A percentile compares a stretch with the other conserved stretches of the same genome.
phyloP scores from a whole-genome alignment of 1,140 invertebrate genomes.

The Dendroctonus valens region DNA sequence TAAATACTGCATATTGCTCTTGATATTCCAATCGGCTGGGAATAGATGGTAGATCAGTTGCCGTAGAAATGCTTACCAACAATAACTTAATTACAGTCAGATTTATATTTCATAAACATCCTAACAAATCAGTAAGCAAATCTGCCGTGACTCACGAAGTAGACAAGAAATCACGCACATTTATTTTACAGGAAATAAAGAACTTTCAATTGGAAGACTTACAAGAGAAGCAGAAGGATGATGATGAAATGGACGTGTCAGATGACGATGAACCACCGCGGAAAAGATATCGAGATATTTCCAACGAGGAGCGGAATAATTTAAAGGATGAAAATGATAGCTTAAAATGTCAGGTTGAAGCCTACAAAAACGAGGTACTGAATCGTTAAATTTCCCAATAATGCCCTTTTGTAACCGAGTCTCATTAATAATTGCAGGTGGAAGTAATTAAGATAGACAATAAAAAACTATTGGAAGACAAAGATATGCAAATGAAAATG shows the following conservation, averaged over 20 bases:
- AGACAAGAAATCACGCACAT: background rate
- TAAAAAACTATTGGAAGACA: constrained; percentile 64
- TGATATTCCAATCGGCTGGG: background rate
- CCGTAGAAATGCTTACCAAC: constrained; percentile 1
- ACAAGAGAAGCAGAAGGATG: constrained; percentile 58
- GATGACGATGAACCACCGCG: constrained; percentile 64
- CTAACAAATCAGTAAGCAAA: no score
- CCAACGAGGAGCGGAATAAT: constrained; percentile 51
- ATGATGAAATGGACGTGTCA: constrained; percentile 81
- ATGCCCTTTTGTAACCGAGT: background rate
- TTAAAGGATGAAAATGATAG: constrained; percentile 86
- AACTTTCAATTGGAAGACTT: constrained; percentile 72
- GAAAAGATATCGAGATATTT: constrained; percentile 51
- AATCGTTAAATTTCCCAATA: background rate
- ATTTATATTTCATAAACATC: no score
- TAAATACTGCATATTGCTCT: constrained; percentile 12
- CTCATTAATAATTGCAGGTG: constrained; percentile 50
- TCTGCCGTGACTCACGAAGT: no score
- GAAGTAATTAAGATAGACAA: constrained; percentile 67
- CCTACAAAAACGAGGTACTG: constrained; percentile 86
- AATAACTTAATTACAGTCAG: no score
- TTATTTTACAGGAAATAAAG: constrained; percentile 69
- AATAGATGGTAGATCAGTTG: background rate
- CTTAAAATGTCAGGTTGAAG: constrained; percentile 87
- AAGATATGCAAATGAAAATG: constrained; percentile 71